These are phyloP conservation scores for Charina bottae DNA, from an alignment of 2,113 vertebrate genomes.

Conservation along the genomic window DNA sequence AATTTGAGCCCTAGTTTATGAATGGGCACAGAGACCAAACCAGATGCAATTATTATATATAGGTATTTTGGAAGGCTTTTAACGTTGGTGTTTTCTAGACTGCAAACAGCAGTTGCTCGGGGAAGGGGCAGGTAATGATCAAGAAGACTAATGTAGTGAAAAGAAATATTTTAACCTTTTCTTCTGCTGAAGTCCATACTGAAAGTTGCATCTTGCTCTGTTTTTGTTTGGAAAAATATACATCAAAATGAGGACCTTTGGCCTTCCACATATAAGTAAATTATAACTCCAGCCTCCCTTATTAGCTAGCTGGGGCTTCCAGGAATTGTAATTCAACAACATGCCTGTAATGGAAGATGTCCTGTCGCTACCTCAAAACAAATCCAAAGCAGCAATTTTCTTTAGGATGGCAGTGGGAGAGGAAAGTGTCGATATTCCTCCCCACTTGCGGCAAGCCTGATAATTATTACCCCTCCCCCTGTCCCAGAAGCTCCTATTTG, in stretches of 20 bases:
- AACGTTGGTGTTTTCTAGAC: background rate
- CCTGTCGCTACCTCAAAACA: background rate
- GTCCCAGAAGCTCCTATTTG: background rate
- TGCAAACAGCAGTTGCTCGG: background rate
- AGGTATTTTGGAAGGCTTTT: background rate
- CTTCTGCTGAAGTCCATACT: background rate
- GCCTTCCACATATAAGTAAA: background rate
- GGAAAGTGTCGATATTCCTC: background rate
- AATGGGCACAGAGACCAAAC: background rate
- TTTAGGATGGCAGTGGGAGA: background rate
- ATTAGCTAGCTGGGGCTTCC: background rate
- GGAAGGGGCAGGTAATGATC: background rate
- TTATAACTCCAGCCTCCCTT: background rate
- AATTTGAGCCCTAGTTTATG: background rate
- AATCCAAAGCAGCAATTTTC: slow-evolving; percentile 3
- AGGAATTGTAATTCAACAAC: slow-evolving; percentile 2
- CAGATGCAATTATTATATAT: background rate
- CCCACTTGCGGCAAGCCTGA: background rate
- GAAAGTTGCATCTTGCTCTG: background rate
- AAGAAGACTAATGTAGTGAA: background rate
- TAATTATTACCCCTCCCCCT: background rate
- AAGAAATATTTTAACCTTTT: background rate
- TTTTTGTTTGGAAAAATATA: background rate
- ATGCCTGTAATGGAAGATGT: background rate
- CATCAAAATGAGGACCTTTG: background rate